Base-by-base conservation (phyloP, 2,113 vertebrate species). In the Lates calcarifer region DNA sequence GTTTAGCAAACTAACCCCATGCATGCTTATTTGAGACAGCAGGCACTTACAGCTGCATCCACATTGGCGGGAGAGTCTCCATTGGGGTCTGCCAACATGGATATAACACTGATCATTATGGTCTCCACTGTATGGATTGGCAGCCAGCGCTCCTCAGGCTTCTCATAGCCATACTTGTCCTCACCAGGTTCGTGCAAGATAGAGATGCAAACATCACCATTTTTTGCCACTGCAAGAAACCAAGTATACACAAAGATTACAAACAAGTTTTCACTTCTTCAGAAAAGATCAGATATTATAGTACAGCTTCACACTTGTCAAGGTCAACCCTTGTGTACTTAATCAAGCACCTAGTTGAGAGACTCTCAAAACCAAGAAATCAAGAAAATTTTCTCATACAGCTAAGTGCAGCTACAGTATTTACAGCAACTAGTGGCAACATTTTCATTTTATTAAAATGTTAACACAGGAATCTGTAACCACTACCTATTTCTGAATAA, bases 31-130 rank as follows among this genome's bases (percentile, higher is more conserved):
- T n/a, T n/a, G n/a, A n/a, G n/a, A n/a, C n/a, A 37, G 22, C 24
- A 20, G 28, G 22, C 39, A 92, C 95, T 95, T 72, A 95, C 95
- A 53, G 94, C 95, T 49, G 95, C 95, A 70, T 95, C 95, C 61
- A 95, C 95, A 43, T 95, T 95, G 49, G 95, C 95, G 20, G 95
- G 95, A 8, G 95, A 95, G 81, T 95, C 95, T 60, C 93, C 91
- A 58, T 95, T 95, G 43, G 95, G 95, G 84, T 95, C 95, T 1
- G 95, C 95, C 63, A 95, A 79, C 95, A 95, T 95, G 71, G 95
- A 95, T 76, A 95, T 95, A 47, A 95, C 95, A 29, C 94, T 95
- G 90, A 95, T 94, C 94, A 95, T 94, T 73, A 95, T 95, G 58
- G 95, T 95, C 83, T 95, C 95, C 41, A 94, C 94, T 0, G 94